Evolutionary conservation across 1,140 invertebrate genomes (phyloP).

Genomic region (Palaemon carinicauda): DNA sequence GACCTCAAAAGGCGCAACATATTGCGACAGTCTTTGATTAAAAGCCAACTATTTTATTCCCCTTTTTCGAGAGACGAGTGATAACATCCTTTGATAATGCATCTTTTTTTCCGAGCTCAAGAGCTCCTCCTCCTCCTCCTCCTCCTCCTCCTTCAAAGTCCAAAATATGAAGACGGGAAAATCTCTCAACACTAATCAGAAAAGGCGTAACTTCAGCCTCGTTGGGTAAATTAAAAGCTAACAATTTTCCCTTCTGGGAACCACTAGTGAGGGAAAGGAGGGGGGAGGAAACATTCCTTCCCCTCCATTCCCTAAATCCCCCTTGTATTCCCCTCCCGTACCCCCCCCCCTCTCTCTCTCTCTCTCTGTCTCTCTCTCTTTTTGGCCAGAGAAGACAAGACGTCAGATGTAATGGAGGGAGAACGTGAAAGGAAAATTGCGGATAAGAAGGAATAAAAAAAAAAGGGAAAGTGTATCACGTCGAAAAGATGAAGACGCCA

Average conservation of each 20-base stretch:
- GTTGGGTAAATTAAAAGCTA: slow-evolving; percentile 24
- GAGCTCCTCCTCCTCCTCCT: neutral
- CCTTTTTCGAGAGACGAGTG: too few relatives aligned
- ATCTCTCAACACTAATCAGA: neutral
- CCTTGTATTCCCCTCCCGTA: too few relatives aligned
- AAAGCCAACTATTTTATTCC: too few relatives aligned
- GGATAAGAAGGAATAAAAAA: neutral
- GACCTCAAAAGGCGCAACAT: too few relatives aligned
- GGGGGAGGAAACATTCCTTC: too few relatives aligned
- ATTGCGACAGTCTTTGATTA: too few relatives aligned
- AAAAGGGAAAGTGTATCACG: too few relatives aligned
- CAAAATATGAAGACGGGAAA: neutral
- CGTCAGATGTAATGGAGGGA: neutral
- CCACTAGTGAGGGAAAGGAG: too few relatives aligned
- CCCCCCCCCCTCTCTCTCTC: neutral
- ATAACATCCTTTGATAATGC: too few relatives aligned
- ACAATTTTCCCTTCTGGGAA: neutral
- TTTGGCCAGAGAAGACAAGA: neutral
- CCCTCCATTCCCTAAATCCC: neutral
- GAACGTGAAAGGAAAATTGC: neutral
- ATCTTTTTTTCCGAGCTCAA: too few relatives aligned
- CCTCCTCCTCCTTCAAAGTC: neutral
- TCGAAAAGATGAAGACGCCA: too few relatives aligned
- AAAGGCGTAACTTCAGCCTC: neutral
- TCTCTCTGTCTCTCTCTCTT: neutral